Conservation (phyloP, 2,888 invertebrate species). For the Apoda limacodes region DNA sequence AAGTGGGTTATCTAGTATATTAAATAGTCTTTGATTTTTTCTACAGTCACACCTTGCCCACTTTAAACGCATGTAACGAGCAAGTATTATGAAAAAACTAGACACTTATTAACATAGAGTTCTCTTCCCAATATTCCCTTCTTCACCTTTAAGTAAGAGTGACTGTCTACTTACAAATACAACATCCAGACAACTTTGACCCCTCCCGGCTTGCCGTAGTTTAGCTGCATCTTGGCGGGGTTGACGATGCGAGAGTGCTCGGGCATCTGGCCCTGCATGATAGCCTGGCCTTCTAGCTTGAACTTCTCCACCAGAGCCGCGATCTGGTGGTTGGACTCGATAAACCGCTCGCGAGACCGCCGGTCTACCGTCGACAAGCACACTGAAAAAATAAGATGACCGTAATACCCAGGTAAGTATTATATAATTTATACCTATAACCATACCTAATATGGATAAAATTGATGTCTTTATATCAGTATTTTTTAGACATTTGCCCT, state of each 20-base stretch:
- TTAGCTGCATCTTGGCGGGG: constrained; percentile 78
- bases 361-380: constrained; percentile 74
- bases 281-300: constrained; percentile 84
- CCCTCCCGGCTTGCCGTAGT: constrained; percentile 79
- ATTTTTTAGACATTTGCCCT: too few species aligned
- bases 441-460: too few species aligned
- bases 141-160: neutral
- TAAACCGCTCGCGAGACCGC: constrained; percentile 87
- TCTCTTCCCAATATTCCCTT: too few species aligned
- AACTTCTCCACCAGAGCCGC: constrained; percentile 92
- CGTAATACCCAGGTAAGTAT: too few species aligned
- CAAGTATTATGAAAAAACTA: too few species aligned
- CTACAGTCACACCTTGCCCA: neutral
- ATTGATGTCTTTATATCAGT: too few species aligned
- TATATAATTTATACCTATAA: too few species aligned
- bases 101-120: too few species aligned
- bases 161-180: constrained; percentile 69
- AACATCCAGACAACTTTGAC: constrained; percentile 76
- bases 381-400: constrained; percentile 46
- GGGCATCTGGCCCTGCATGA: constrained; percentile 73
- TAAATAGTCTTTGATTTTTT: constrained; percentile 1
- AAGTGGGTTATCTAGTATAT: too few species aligned
- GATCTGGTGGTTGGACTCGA: constrained; percentile 94
- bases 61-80: too few species aligned
- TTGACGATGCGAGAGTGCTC: constrained; percentile 71